phyloP scores from a whole-genome alignment of 2,888 invertebrate genomes.

The Diabrotica balteata region DNA sequence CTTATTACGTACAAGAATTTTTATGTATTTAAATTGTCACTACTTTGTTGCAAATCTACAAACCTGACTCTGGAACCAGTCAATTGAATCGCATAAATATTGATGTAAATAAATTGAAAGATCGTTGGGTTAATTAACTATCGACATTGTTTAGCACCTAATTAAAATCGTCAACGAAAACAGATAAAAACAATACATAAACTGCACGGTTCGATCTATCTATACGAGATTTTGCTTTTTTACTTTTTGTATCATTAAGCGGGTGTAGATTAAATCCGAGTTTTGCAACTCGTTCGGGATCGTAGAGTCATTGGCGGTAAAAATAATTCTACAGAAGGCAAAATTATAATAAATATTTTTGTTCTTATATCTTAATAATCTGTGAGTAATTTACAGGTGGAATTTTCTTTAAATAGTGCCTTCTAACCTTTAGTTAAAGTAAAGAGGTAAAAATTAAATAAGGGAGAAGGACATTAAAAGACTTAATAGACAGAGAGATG shows the following conservation, averaged over 20 bases:
- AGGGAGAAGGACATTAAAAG: no score
- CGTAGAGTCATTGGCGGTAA: conserved; percentile 12
- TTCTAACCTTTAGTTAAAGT: no score
- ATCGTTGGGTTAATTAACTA: no score
- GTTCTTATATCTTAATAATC: no score
- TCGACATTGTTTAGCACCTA: not conserved
- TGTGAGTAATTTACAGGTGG: no score
- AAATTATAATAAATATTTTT: not conserved
- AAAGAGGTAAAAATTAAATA: no score
- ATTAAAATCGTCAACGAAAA: conserved; percentile 24
- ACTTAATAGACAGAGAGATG: no score
- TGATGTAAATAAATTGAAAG: not conserved
- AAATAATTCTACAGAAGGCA: not conserved
- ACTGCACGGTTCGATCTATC: not conserved
- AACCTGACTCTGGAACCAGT: no score
- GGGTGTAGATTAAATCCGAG: conserved; percentile 40
- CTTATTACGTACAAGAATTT: no score
- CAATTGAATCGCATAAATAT: not conserved
- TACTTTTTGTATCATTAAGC: conserved; percentile 42
- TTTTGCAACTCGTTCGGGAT: conserved; percentile 15
- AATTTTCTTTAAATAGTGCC: no score
- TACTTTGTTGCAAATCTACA: no score
- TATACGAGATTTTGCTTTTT: conserved; percentile 16
- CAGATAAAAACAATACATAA: not conserved
- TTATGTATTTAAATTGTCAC: no score